phyloP scores from a whole-genome alignment of 2,888 invertebrate species.

The Alentia gelatinosa region DNA sequence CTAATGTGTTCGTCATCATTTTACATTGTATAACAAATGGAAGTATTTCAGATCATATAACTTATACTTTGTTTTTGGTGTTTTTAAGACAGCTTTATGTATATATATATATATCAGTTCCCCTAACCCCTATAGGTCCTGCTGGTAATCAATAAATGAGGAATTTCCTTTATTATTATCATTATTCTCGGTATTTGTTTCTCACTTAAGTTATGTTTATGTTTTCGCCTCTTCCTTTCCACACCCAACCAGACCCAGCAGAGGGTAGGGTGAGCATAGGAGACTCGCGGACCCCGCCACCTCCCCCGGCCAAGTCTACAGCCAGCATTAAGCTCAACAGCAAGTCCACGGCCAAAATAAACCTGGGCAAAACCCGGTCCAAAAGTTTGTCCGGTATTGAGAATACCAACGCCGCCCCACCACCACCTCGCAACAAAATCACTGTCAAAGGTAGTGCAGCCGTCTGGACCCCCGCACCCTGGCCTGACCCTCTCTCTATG shows the following conservation, averaged over 20 bases:
- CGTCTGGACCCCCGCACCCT: background rate
- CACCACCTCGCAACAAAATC: background rate
- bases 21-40: no score
- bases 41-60: no score
- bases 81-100: no score
- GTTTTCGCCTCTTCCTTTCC: background rate
- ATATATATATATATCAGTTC: background rate
- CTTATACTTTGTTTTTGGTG: no score
- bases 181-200: no score
- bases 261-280: background rate
- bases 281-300: background rate
- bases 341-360: conserved; percentile 32
- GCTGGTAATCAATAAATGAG: no score
- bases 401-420: background rate
- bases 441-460: conserved; percentile 18
- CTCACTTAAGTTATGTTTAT: no score
- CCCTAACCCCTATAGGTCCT: background rate
- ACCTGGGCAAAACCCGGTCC: conserved; percentile 10
- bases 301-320: conserved; percentile 43
- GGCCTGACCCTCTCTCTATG: no score
- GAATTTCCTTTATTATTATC: no score
- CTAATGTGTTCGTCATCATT: no score
- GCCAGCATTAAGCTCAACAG: conserved; percentile 20
- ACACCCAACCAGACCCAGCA: background rate
- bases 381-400: conserved; percentile 25